A percentile compares a stretch with the other conserved stretches of the same genome.
These are phyloP conservation scores for Epinotia nisella DNA, from an alignment of 2,888 invertebrate species.

Conservation along the genomic window DNA sequence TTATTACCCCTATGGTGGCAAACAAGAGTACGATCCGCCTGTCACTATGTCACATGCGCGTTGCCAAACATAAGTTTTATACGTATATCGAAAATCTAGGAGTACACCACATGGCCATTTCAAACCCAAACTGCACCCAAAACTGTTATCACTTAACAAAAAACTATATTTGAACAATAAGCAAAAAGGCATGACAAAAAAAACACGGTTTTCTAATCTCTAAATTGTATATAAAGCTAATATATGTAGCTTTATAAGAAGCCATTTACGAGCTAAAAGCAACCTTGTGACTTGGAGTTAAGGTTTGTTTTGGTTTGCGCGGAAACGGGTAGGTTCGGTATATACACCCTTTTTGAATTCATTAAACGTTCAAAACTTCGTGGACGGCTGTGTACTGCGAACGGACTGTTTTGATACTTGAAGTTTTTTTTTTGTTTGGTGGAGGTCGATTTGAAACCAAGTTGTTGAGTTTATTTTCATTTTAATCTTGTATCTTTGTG, in stretches of 20 bases:
- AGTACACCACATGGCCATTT: slow-evolving; percentile 2
- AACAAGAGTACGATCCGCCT: too few species aligned
- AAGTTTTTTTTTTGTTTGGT: slow-evolving; percentile 37
- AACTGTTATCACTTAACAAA: slow-evolving; percentile 47
- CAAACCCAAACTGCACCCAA: slow-evolving; percentile 18
- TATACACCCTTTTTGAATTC: slow-evolving; percentile 63
- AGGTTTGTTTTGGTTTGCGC: slow-evolving; percentile 51
- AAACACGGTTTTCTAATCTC: slow-evolving; percentile 78
- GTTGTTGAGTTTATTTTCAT: background rate
- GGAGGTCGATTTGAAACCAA: slow-evolving; percentile 39
- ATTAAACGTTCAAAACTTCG: slow-evolving; percentile 69
- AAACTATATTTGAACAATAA: slow-evolving; percentile 57
- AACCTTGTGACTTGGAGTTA: slow-evolving; percentile 44
- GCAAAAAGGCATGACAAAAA: slow-evolving; percentile 57
- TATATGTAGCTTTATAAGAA: slow-evolving; percentile 78
- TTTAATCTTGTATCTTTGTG: background rate
- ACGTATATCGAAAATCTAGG: background rate
- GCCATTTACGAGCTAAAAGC: slow-evolving; percentile 52
- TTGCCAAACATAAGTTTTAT: too few species aligned
- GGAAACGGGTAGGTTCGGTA: slow-evolving; percentile 52
- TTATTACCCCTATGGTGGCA: too few species aligned
- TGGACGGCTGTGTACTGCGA: slow-evolving; percentile 66
- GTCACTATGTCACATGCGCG: too few species aligned
- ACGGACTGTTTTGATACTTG: slow-evolving; percentile 66
- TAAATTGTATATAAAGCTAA: slow-evolving; percentile 75